These are phyloP conservation scores for Macropis europaea DNA, from an alignment of 2,888 invertebrate genomes.

Conservation along the genomic window DNA sequence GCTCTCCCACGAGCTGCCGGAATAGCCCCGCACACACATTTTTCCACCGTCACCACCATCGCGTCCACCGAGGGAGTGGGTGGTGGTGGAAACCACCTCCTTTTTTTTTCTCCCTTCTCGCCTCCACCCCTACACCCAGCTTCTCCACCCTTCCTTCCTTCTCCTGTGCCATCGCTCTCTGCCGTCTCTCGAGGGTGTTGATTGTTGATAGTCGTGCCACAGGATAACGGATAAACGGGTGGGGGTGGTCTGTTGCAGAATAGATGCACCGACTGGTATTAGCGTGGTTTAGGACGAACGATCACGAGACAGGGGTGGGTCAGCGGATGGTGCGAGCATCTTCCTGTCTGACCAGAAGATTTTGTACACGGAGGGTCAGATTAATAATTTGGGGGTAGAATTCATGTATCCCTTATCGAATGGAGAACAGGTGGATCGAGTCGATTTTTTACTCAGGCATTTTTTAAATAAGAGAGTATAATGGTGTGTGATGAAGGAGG, in stretches of 20 bases:
- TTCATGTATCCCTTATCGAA: too few species aligned
- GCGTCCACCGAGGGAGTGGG: constrained; percentile 13
- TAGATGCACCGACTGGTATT: too few species aligned
- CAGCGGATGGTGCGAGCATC: constrained; percentile 41
- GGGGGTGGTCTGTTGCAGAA: constrained; percentile 38
- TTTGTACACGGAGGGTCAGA: too few species aligned
- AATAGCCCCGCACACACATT: constrained; percentile 73
- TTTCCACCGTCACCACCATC: constrained; percentile 58
- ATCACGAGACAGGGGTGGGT: too few species aligned
- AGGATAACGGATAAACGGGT: constrained; percentile 35
- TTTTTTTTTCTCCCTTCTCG: neutral
- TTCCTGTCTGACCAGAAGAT: too few species aligned
- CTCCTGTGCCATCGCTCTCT: constrained; percentile 5
- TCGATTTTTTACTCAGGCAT: too few species aligned
- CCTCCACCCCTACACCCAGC: neutral
- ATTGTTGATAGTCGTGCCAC: constrained; percentile 58
- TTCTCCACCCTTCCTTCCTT: neutral
- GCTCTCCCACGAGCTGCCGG: constrained; percentile 72
- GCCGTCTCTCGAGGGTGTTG: constrained; percentile 49
- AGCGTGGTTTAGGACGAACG: constrained; percentile 24
- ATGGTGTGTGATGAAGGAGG: too few species aligned
- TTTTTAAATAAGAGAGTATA: too few species aligned
- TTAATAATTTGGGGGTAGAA: too few species aligned
- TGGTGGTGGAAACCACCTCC: constrained; percentile 1
- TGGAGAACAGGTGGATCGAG: too few species aligned